Conservation (phyloP, 2,888 invertebrate species). For the Caenorhabditis sinica region DNA sequence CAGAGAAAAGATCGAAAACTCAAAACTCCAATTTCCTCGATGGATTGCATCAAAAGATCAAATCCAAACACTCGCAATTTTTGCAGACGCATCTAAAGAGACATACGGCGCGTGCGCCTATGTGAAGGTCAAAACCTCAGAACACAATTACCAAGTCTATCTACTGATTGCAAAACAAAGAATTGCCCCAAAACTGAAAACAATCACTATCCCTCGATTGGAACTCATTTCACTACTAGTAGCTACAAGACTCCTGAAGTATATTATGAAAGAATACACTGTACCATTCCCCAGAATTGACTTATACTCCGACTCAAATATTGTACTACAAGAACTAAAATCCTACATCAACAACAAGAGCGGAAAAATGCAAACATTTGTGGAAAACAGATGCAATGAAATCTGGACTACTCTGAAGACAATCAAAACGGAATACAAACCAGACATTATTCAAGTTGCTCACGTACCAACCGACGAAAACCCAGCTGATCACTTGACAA, state of each 20-base stretch:
- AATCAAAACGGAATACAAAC: not conserved
- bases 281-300: not conserved
- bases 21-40: not conserved
- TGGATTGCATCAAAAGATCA: not conserved
- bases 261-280: not conserved
- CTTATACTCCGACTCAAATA: not conserved
- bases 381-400: not conserved
- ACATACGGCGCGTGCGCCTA: not conserved
- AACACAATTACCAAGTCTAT: not conserved
- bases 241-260: not conserved
- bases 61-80: not conserved
- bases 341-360: not conserved
- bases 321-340: not conserved
- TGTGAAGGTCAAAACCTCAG: not conserved
- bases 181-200: not conserved
- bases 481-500: not conserved
- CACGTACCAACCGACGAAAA: not conserved
- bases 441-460: not conserved
- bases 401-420: not conserved
- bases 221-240: not conserved
- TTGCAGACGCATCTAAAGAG: not conserved
- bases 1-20: not conserved
- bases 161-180: not conserved
- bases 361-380: not conserved
- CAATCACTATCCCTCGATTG: not conserved